Percentiles rank a stretch among this genome's conserved stretches.
Conservation (phyloP, 2,797 vertebrate genomes). For the Zalophus californianus region DNA sequence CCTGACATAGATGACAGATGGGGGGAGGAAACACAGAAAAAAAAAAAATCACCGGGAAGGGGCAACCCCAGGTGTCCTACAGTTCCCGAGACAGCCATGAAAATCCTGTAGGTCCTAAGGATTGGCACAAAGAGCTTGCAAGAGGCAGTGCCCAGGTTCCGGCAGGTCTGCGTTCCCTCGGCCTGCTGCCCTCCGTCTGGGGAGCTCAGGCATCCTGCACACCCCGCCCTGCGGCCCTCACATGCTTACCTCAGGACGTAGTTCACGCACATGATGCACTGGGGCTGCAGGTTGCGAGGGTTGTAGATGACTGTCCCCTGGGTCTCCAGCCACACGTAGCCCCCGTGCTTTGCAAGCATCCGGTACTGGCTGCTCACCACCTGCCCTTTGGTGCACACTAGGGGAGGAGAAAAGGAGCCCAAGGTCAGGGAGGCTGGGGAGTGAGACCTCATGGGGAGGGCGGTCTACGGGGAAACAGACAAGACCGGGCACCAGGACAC, state of each 20-base stretch:
- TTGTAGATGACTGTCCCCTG: slow-evolving; percentile 98
- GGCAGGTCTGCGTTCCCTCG: background rate
- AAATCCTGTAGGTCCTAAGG: background rate
- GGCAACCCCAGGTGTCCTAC: background rate
- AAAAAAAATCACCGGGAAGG: background rate
- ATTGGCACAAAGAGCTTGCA: background rate
- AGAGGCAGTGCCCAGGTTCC: fast-evolving
- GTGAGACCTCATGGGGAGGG: background rate
- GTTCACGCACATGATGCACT: slow-evolving; percentile 98
- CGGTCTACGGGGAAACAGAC: background rate
- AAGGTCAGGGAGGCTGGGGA: background rate
- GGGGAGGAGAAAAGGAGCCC: slow-evolving; percentile 34
- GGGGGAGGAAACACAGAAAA: background rate
- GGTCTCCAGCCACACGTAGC: slow-evolving; percentile 98
- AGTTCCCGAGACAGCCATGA: fast-evolving
- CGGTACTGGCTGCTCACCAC: slow-evolving; percentile 96
- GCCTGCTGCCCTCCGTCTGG: background rate
- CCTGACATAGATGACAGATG: background rate
- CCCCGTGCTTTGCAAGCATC: slow-evolving; percentile 97
- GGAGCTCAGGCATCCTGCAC: fast-evolving
- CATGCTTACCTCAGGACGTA: slow-evolving; percentile 95
- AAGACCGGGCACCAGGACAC: background rate
- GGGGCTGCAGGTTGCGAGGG: slow-evolving; percentile 97
- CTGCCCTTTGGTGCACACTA: slow-evolving; percentile 98
- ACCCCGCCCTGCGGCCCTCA: background rate